These are phyloP conservation scores for Rousettus leschenaultii DNA, from an alignment of 2,113 vertebrate species.

Conservation along the genomic window DNA sequence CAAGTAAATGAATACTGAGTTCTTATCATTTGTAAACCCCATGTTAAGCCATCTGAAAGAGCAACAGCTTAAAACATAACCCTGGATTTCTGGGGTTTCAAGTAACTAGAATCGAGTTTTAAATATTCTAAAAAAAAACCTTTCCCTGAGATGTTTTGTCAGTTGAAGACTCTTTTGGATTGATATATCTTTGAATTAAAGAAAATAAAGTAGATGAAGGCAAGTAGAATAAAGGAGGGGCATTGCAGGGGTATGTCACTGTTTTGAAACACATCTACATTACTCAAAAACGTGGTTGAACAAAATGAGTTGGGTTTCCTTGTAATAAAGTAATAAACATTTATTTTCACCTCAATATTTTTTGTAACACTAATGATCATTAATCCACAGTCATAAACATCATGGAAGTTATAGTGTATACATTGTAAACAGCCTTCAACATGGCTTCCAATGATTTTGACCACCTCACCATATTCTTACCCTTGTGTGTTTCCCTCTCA, in stretches of 20 bases:
- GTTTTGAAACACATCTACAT: neutral
- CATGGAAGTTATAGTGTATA: neutral
- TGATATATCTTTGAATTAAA: neutral
- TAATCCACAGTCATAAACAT: neutral
- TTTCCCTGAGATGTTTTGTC: neutral
- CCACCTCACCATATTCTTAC: neutral
- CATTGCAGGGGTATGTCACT: no score
- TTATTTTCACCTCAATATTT: neutral
- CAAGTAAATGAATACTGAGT: conserved; percentile 5
- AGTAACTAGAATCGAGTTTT: neutral
- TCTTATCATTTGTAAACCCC: neutral
- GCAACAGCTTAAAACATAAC: neutral
- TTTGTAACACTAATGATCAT: neutral
- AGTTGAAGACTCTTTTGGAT: neutral
- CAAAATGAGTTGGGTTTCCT: neutral
- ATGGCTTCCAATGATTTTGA: rapidly evolving
- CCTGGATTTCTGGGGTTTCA: neutral
- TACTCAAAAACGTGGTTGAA: neutral
- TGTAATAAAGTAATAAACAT: neutral
- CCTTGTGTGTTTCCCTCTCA: neutral
- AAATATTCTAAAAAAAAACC: neutral
- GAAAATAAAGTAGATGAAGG: neutral
- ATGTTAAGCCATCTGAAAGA: neutral
- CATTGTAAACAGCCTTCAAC: neutral
- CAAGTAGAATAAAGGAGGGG: neutral